Evolutionary conservation across 2,113 vertebrate genomes (phyloP).

Genomic region (Indri indri): DNA sequence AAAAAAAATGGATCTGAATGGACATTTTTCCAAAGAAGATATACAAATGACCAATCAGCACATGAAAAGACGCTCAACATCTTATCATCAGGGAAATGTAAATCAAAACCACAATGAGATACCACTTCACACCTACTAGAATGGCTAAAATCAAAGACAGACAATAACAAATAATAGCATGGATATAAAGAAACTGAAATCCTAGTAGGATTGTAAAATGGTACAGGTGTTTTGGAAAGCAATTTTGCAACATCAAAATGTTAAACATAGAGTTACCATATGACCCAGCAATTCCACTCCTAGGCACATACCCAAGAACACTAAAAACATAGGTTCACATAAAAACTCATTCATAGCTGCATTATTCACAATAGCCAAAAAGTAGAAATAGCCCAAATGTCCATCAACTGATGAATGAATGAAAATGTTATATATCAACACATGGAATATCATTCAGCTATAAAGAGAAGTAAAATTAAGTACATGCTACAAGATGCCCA

Average conservation of each 20-base stretch:
- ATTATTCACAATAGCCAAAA: background rate
- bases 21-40: slow-evolving; percentile 6
- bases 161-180: background rate
- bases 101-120: background rate
- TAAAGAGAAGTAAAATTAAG: background rate
- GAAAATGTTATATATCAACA: background rate
- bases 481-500: background rate
- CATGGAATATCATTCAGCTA: background rate
- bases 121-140: background rate
- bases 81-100: background rate
- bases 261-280: background rate
- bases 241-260: background rate
- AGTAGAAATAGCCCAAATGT: background rate
- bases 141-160: background rate
- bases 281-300: background rate
- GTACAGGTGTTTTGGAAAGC: background rate
- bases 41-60: background rate
- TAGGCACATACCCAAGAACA: background rate
- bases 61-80: background rate
- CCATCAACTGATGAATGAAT: background rate
- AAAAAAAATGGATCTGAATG: background rate
- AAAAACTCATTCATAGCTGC: background rate
- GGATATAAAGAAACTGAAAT: background rate
- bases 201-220: background rate
- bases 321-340: background rate